phyloP scores from a whole-genome alignment of 2,113 vertebrate species.

The Planiliza haematocheilus region DNA sequence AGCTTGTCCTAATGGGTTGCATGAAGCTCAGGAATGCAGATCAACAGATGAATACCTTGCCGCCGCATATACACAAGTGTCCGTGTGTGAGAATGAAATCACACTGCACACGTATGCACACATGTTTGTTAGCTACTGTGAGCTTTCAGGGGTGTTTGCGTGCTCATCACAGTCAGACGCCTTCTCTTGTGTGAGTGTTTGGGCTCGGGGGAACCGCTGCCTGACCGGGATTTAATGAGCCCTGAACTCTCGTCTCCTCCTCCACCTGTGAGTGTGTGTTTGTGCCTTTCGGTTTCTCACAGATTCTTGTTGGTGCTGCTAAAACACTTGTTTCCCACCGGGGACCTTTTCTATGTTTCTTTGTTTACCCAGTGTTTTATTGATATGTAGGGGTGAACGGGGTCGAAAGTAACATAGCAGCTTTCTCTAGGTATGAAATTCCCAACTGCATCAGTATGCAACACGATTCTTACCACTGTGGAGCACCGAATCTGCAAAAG shows the following conservation, averaged over 20 bases:
- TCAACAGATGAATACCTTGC: constrained; percentile 65
- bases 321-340: constrained; percentile 37
- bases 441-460: too few relatives aligned
- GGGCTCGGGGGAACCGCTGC: constrained; percentile 56
- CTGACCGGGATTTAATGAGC: constrained; percentile 68
- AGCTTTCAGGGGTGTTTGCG: constrained; percentile 17
- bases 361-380: constrained; percentile 22
- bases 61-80: constrained; percentile 26
- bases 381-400: background rate
- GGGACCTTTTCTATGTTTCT: constrained; percentile 30
- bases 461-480: too few relatives aligned
- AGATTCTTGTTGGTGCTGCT: constrained; percentile 12
- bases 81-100: constrained; percentile 24
- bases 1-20: constrained; percentile 54
- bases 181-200: constrained; percentile 47
- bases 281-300: constrained; percentile 46
- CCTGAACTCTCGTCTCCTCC: constrained; percentile 53
- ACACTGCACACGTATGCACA: constrained; percentile 13
- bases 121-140: constrained; percentile 14
- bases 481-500: too few relatives aligned
- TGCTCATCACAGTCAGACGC: constrained; percentile 1
- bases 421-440: too few relatives aligned
- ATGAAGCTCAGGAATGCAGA: constrained; percentile 73
- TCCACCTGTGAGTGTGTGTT: constrained; percentile 45
- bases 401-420: too few relatives aligned